These are phyloP conservation scores for Varanus salvator DNA, from an alignment of 2,113 vertebrate species.

Conservation along the genomic window DNA sequence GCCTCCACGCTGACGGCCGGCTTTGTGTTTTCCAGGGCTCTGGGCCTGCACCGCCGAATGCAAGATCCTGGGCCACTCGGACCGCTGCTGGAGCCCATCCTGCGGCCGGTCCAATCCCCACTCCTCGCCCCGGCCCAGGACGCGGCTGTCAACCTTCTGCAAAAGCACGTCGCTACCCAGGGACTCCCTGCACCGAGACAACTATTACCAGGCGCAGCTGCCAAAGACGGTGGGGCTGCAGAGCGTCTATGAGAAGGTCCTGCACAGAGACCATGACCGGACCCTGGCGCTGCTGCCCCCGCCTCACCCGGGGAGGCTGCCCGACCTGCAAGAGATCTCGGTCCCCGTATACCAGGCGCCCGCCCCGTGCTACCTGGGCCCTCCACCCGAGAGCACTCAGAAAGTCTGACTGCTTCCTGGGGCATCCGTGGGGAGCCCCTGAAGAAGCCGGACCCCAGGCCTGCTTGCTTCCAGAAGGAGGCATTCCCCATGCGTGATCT, in stretches of 20 bases:
- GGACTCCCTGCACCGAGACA: constrained; percentile 87
- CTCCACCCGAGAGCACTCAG: constrained; percentile 77
- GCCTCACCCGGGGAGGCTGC: constrained; percentile 87
- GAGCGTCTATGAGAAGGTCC: constrained; percentile 93
- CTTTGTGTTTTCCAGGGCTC: constrained; percentile 79
- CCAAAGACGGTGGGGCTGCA: constrained; percentile 90
- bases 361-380: constrained; percentile 82
- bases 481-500: neutral
- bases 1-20: neutral
- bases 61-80: constrained; percentile 94
- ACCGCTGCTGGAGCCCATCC: constrained; percentile 97
- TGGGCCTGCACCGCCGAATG: constrained; percentile 97
- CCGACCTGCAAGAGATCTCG: constrained; percentile 89
- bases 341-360: constrained; percentile 88
- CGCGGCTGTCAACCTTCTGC: constrained; percentile 89
- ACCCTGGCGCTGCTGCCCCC: constrained; percentile 88
- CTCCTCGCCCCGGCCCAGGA: constrained; percentile 76
- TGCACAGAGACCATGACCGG: constrained; percentile 91
- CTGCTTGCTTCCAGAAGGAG: neutral
- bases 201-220: constrained; percentile 88
- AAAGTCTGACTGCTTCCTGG: constrained; percentile 66
- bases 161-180: constrained; percentile 92
- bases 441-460: neutral
- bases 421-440: no score
- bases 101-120: constrained; percentile 83